Percentiles rank a stretch among this genome's conserved stretches.
Conservation (phyloP, 2,888 invertebrate species). For the Dimorphilus gyrociliatus region DNA sequence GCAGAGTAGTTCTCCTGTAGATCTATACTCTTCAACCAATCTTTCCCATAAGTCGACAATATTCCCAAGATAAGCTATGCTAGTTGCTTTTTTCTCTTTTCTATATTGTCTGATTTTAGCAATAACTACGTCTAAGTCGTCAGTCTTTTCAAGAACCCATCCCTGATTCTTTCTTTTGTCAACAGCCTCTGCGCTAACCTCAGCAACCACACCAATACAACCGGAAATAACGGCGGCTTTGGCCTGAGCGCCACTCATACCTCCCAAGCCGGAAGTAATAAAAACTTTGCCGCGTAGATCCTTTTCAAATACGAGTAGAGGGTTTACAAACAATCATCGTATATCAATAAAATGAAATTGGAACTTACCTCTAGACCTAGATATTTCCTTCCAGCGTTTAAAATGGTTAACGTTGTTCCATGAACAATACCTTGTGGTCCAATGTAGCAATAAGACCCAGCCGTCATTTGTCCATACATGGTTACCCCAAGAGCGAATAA, state of each 20-base stretch:
- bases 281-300: conserved; percentile 37
- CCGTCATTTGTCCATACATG: conserved; percentile 51
- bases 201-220: conserved; percentile 47
- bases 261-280: conserved; percentile 46
- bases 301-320: too few relatives aligned
- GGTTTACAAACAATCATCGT: too few relatives aligned
- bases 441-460: conserved; percentile 48
- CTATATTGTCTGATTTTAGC: conserved; percentile 30
- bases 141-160: conserved; percentile 43
- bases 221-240: conserved; percentile 48
- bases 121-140: conserved; percentile 39
- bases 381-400: conserved; percentile 46
- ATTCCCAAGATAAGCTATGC: conserved; percentile 47
- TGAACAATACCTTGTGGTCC: conserved; percentile 51
- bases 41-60: conserved; percentile 44
- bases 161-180: conserved; percentile 45
- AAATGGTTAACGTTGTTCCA: conserved; percentile 48
- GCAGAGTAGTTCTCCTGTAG: conserved; percentile 42
- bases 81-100: conserved; percentile 31
- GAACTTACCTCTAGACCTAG: conserved; percentile 36
- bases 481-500: conserved; percentile 47
- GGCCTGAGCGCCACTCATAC: conserved; percentile 49
- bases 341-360: too few relatives aligned
- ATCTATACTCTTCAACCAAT: conserved; percentile 40
- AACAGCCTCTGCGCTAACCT: conserved; percentile 43